Evolutionary conservation across 1,140 invertebrate genomes (phyloP), one percentile per base, ranked within the genome.

Genomic region (Ylistrum balloti): DNA sequence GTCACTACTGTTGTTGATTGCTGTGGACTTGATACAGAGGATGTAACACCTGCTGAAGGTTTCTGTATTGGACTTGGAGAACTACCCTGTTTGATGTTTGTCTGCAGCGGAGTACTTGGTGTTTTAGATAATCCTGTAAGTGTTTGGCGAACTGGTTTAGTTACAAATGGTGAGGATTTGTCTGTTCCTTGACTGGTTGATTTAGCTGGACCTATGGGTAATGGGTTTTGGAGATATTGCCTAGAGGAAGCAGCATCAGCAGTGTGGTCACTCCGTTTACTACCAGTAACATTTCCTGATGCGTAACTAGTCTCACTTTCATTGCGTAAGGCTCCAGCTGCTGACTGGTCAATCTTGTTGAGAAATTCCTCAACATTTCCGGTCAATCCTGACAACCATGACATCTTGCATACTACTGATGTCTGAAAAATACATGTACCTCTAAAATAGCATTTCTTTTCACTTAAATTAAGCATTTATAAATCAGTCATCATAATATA

Each of bases 331-430:
- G 98, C 98, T 28, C 97, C 97, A 0, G 98, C 98, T n/a, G 98
- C 98, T 96, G 98, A 98, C 94, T 98, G 97, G 94, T 98, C 98
- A 41, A 98, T 97, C 96, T 98, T 98, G 95, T 98, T 98, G 15
- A 98, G 95, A 45, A 98, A 97, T 95, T 98, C 97, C 95, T 98
- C 98, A 45, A 98, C 98, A 95, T 98, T 98, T 35, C 97, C 98
- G 90, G 98, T 98, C 74, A 98, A 96, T 92, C 97, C 98, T 90
- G 97, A 97, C 85, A 98, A 96, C 98, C 98, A 98, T 89, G 98
- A 98, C 98, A 98, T 98, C 34, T 90, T 94, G 17, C 41, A n/a
- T 89, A 74, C 56, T 74, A 74, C 45, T 20, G 45, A 74, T 74
- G 56, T n/a, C 56, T 74, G 56, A 74, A 74, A 74, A 28, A 5